These are phyloP conservation scores for Hecatera dysodea DNA, from an alignment of 2,888 invertebrate species.

Conservation along the genomic window DNA sequence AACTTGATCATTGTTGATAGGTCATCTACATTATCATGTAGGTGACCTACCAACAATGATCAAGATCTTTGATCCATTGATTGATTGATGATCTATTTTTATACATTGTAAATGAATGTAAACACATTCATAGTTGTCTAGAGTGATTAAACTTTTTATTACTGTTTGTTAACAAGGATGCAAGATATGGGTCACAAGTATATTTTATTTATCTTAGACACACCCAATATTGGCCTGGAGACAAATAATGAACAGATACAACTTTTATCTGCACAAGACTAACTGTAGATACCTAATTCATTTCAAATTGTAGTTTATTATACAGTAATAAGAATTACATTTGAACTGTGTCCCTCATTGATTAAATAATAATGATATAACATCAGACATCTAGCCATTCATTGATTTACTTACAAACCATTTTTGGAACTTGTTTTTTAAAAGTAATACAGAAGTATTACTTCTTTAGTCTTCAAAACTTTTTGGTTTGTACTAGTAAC, in stretches of 20 bases:
- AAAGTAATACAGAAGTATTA: neutral
- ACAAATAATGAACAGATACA: constrained; percentile 1
- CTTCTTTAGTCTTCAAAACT: neutral
- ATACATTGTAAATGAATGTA: neutral
- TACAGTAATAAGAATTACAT: constrained; percentile 5
- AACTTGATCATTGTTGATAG: constrained; percentile 2
- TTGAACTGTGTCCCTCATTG: neutral
- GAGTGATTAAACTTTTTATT: too few species aligned
- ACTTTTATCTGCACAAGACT: constrained; percentile 4
- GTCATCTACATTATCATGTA: constrained; percentile 4
- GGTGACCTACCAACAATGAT: too few species aligned
- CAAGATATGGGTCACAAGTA: constrained; percentile 13
- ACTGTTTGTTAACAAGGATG: neutral
- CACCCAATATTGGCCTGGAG: neutral
- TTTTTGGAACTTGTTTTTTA: neutral
- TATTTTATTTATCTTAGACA: neutral
- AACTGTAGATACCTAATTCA: neutral
- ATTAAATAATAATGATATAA: constrained; percentile 18
- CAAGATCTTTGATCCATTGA: too few species aligned
- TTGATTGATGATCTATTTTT: too few species aligned
- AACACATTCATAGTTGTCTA: neutral
- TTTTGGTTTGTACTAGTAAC: neutral
- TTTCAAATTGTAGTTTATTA: constrained; percentile 17
- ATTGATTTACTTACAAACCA: constrained; percentile 6
- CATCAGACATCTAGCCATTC: neutral